phyloP scores from a whole-genome alignment of 2,888 invertebrate genomes.

The Tetragonisca angustula region DNA sequence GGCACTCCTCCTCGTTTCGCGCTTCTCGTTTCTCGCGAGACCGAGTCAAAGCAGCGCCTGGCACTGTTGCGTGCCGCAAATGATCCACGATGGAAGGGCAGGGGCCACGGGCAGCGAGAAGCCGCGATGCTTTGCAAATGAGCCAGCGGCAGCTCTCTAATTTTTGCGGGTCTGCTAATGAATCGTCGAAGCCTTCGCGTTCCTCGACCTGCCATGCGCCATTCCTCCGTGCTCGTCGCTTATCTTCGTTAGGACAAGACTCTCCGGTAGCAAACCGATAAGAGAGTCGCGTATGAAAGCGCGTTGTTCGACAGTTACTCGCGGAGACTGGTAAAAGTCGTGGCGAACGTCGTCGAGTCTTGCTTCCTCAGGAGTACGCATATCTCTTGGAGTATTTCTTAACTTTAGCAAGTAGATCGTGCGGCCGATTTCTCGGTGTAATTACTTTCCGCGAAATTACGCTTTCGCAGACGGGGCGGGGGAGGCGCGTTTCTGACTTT shows the following conservation, averaged over 20 bases:
- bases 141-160: constrained; percentile 62
- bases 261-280: background rate
- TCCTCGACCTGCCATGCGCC: constrained; percentile 33
- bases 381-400: too few species aligned
- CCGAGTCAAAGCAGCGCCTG: constrained; percentile 48
- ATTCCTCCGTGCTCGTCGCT: background rate
- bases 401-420: too few species aligned
- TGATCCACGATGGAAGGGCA: constrained; percentile 57
- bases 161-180: constrained; percentile 70
- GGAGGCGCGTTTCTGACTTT: constrained; percentile 40
- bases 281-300: background rate
- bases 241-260: background rate
- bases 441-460: constrained; percentile 45
- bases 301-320: background rate
- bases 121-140: constrained; percentile 68
- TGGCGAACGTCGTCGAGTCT: background rate
- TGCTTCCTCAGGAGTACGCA: too few species aligned
- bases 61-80: constrained; percentile 62
- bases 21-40: constrained; percentile 36
- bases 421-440: constrained; percentile 23
- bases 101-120: constrained; percentile 23
- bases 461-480: constrained; percentile 10
- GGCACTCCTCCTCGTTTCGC: constrained; percentile 33
- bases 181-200: constrained; percentile 55
- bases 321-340: background rate